Conservation (phyloP, 2,113 vertebrate species). For the Piliocolobus tephrosceles region DNA sequence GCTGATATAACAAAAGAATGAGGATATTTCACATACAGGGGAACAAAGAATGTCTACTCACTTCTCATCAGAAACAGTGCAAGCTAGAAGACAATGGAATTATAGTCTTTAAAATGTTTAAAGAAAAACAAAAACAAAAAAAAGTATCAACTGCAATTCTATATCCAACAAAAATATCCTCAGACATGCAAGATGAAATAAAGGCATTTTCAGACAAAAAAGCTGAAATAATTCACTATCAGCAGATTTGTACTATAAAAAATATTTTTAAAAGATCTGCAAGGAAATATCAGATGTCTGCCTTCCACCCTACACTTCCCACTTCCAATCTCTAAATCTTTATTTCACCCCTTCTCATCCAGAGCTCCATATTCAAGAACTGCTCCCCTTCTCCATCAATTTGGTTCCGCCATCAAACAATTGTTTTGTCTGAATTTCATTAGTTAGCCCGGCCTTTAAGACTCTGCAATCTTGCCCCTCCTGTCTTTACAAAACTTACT, state of each 20-base stretch:
- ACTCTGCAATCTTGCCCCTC: not conserved
- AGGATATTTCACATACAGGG: not conserved
- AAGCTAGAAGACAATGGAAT: not conserved
- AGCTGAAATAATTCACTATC: not conserved
- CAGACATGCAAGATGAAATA: not conserved
- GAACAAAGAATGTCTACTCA: not conserved
- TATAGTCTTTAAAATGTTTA: not conserved
- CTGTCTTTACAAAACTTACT: not conserved
- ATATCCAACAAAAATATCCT: not conserved
- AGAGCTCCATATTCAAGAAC: not conserved
- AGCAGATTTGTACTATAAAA: not conserved
- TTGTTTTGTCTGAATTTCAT: not conserved
- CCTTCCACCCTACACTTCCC: not conserved
- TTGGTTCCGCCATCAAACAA: not conserved
- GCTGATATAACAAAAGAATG: not conserved
- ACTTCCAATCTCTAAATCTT: not conserved
- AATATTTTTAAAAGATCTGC: not conserved
- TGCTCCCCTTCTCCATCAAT: not conserved
- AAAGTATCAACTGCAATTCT: not conserved
- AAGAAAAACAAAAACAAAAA: not conserved
- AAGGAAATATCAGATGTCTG: not conserved
- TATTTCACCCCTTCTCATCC: not conserved
- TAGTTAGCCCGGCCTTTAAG: not conserved
- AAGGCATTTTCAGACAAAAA: not conserved
- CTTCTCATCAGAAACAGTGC: not conserved